phyloP scores from a whole-genome alignment of 2,113 vertebrate genomes.

The Megaleporinus macrocephalus region DNA sequence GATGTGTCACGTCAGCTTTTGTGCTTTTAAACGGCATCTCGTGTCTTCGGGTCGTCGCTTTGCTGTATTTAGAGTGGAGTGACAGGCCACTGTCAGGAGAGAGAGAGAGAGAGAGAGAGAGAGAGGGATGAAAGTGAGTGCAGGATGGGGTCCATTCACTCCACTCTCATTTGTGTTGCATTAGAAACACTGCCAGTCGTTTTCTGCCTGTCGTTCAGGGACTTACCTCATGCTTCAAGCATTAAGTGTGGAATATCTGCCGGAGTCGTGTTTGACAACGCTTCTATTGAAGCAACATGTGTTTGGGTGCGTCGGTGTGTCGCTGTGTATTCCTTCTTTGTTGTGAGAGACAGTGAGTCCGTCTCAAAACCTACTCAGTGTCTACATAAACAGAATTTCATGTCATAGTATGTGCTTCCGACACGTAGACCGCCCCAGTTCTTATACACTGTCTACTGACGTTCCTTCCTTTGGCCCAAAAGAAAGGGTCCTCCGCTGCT shows the following conservation, averaged over 20 bases:
- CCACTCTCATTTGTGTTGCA: conserved; percentile 66
- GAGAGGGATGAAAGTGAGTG: conserved; percentile 54
- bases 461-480: too few relatives aligned
- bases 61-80: conserved; percentile 63
- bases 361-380: too few relatives aligned
- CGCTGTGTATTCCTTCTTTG: conserved; percentile 9
- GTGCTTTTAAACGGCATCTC: conserved; percentile 62
- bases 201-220: conserved; percentile 61
- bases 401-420: too few relatives aligned
- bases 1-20: conserved; percentile 66
- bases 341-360: not conserved
- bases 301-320: conserved; percentile 47
- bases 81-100: conserved; percentile 55
- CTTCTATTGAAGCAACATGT: conserved; percentile 59
- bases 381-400: too few relatives aligned
- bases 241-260: conserved; percentile 48
- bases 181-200: conserved; percentile 66
- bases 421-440: too few relatives aligned
- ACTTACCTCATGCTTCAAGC: conserved; percentile 67
- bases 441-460: too few relatives aligned
- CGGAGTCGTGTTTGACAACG: conserved; percentile 54
- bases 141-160: conserved; percentile 58
- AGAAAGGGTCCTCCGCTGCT: too few relatives aligned
- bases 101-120: not conserved
- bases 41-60: conserved; percentile 64